phyloP scores from a whole-genome alignment of 2,797 vertebrate genomes.

The Rousettus madagascariensis region DNA sequence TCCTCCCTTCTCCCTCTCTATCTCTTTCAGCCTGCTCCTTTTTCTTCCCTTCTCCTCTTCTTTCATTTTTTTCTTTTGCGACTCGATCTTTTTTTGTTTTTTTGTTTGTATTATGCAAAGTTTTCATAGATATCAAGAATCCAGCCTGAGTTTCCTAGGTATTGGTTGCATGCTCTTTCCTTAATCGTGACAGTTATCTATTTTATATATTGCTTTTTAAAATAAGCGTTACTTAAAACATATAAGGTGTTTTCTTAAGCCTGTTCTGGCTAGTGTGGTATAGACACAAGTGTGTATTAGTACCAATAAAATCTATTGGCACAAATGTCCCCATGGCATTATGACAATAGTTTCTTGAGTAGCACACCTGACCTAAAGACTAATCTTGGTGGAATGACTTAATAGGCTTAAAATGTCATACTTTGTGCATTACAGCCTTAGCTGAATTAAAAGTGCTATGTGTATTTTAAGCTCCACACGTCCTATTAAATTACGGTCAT shows the following conservation, averaged over 20 bases:
- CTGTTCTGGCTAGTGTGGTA: not conserved
- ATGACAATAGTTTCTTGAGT: not conserved
- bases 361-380: not conserved
- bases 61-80: not conserved
- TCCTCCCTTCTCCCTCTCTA: not conserved
- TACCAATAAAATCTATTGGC: not conserved
- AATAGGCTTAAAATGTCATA: conserved; percentile 30
- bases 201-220: not conserved
- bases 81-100: not conserved
- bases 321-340: not conserved
- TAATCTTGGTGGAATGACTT: conserved; percentile 34
- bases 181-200: not conserved
- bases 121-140: not conserved
- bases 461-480: not conserved
- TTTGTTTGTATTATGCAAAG: not conserved
- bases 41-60: not conserved
- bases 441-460: not conserved
- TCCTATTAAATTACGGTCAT: not conserved
- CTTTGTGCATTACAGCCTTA: conserved; percentile 17
- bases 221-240: not conserved
- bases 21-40: not conserved
- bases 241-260: not conserved
- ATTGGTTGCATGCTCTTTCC: not conserved
- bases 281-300: not conserved
- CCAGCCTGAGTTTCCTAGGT: not conserved